Percentiles rank a stretch among this genome's conserved stretches.
phyloP scores from a whole-genome alignment of 2,797 vertebrate species.

The Ataeniobius toweri region DNA sequence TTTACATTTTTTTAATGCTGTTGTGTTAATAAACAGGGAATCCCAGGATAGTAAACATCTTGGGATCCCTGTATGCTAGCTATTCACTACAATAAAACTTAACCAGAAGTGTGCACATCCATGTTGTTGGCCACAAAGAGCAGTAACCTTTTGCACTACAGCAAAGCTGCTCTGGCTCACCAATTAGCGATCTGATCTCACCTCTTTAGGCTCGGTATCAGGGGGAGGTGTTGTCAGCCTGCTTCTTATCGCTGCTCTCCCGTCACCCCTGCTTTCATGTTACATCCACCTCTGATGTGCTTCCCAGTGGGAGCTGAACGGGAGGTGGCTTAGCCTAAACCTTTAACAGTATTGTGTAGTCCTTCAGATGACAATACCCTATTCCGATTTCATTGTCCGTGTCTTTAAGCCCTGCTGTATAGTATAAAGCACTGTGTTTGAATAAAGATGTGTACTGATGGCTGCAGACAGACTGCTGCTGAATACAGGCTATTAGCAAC shows the following conservation, averaged over 20 bases:
- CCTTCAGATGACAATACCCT: constrained; percentile 63
- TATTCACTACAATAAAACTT: constrained; percentile 64
- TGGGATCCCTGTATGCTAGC: constrained; percentile 61
- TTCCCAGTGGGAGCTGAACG: constrained; percentile 58
- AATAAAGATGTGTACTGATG: constrained; percentile 38
- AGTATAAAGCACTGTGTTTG: constrained; percentile 35
- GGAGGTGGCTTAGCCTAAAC: constrained; percentile 62
- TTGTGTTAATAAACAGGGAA: constrained; percentile 56
- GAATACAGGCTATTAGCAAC: constrained; percentile 54
- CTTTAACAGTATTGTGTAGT: constrained; percentile 53
- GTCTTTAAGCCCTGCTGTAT: constrained; percentile 36
- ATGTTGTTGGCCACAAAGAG: constrained; percentile 10
- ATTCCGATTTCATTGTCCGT: constrained; percentile 21
- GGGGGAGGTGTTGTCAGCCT: constrained; percentile 63
- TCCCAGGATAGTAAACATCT: constrained; percentile 52
- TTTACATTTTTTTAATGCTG: constrained; percentile 5
- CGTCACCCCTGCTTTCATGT: constrained; percentile 62
- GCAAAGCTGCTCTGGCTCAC: constrained; percentile 43
- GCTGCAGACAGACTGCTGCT: constrained; percentile 50
- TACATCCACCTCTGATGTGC: constrained; percentile 64
- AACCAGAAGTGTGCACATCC: constrained; percentile 10
- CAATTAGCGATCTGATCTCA: constrained; percentile 65
- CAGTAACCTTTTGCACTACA: constrained; percentile 35
- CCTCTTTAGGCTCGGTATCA: constrained; percentile 60
- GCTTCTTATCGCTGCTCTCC: constrained; percentile 45